Evolutionary conservation across 92 coral and sea anemone genomes (phyloP), one percentile per base, ranked within the genome.

Genomic region (Epizoanthus stellaris): DNA sequence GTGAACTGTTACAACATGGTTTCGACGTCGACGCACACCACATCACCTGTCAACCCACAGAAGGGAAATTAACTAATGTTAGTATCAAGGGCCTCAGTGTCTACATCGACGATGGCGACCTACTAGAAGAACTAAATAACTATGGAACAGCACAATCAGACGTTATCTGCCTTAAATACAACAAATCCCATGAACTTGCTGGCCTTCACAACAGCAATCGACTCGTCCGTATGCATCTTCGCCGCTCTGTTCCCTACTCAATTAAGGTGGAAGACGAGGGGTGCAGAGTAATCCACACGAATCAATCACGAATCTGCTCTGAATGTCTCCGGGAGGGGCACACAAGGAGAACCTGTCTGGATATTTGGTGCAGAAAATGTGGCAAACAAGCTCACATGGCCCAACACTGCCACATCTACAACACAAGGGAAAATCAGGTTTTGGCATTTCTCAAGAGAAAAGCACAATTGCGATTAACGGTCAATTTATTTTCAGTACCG

Each of bases 141-240:
- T 84, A 85, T 17, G 89, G 92, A 0, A 85, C 77, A 57, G 17
- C 77, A 2, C 83, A 85, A 17, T 57, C 82, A 8, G 68, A 79
- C 1, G 59, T 89, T 9, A 80, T 89, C 7, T 13, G 92, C 3
- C 67, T 89, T 0, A 84, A 85, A 62, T 85, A 84, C 36, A 84
- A 85, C 25, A 34, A 57, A 0, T 85, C 75, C 56, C 92, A 89
- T 66, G 75, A 54, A 6, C 49, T 89, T 6, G 89, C 88, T 13
- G 86, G 88, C 0, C 23, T 79, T 0, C 85, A 89, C 17, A 89
- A 89, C 42, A 85, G 92, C 0, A 89, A 89, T 40, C 58, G 82
- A 0, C 53, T 89, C 0, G 89, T 89, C 2, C 25, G 36, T 15
- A 85, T 89, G 76, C 39, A 84, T 17, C 69, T 81, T 10, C 56